Evolutionary conservation across 1,140 invertebrate species (phyloP).

Genomic region (Drosophila nigromelanica): DNA sequence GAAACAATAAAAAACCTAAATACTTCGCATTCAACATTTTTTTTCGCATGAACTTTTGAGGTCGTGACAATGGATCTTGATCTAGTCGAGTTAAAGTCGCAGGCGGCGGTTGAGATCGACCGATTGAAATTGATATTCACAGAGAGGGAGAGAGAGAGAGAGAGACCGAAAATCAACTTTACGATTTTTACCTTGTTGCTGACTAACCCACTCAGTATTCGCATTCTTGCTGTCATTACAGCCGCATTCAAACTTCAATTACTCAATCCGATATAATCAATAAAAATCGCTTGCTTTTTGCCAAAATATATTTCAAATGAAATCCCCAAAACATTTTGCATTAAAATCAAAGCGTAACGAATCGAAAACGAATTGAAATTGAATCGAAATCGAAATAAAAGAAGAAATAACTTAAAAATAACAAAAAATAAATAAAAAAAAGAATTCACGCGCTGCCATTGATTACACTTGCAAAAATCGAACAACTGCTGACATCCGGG

Average conservation of each 20-base stretch:
- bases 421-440: constrained; percentile 27
- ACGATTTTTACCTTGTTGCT: too few species aligned
- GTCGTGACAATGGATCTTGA: constrained; percentile 76
- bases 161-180: too few species aligned
- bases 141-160: background rate
- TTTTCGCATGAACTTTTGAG: constrained; percentile 54
- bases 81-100: constrained; percentile 30
- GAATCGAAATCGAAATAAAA: constrained; percentile 27
- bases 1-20: constrained; percentile 26
- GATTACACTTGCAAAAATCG: constrained; percentile 74
- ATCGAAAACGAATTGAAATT: constrained; percentile 56
- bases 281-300: constrained; percentile 53
- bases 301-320: constrained; percentile 24
- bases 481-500: constrained; percentile 57
- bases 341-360: constrained; percentile 62
- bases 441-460: constrained; percentile 41
- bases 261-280: constrained; percentile 69
- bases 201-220: constrained; percentile 50
- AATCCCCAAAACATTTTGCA: constrained; percentile 40
- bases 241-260: constrained; percentile 63
- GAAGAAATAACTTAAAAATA: constrained; percentile 23
- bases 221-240: constrained; percentile 64
- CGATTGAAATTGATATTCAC: constrained; percentile 32
- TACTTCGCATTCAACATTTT: constrained; percentile 30
- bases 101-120: constrained; percentile 18